Evolutionary conservation across 2,113 vertebrate species (phyloP).

Genomic region (Jaculus jaculus): DNA sequence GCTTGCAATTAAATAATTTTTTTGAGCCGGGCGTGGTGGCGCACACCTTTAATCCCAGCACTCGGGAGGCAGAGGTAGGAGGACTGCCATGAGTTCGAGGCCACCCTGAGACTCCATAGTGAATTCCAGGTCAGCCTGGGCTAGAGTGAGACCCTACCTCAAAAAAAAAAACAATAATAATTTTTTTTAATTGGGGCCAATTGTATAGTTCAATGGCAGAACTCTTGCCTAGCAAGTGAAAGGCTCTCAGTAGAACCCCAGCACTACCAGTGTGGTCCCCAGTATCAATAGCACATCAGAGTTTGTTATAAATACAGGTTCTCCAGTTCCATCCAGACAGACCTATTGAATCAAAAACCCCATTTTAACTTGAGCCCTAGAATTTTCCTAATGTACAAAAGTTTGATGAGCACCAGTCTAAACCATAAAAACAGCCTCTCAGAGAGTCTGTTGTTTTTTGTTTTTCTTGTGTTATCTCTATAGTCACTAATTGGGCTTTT

Average conservation of each 20-base stretch:
- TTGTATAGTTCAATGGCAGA: not conserved
- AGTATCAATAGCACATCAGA: not conserved
- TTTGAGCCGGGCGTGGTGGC: too few relatives aligned
- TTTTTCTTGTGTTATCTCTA: not conserved
- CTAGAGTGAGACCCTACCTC: too few relatives aligned
- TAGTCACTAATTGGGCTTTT: constrained; percentile 31
- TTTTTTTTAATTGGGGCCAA: too few relatives aligned
- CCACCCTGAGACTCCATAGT: too few relatives aligned
- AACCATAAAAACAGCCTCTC: constrained; percentile 41
- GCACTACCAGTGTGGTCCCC: not conserved
- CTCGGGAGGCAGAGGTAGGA: too few relatives aligned
- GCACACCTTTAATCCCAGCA: too few relatives aligned
- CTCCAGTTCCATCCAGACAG: not conserved
- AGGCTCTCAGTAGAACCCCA: not conserved
- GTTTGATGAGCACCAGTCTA: not conserved
- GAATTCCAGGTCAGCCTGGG: too few relatives aligned
- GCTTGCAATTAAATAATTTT: too few relatives aligned
- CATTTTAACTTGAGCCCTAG: not conserved
- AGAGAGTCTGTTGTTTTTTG: constrained; percentile 31
- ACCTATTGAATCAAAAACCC: constrained; percentile 5
- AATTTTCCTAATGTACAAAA: not conserved
- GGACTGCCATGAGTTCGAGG: too few relatives aligned
- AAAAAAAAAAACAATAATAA: too few relatives aligned
- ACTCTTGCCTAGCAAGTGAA: not conserved
- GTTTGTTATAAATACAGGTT: constrained; percentile 13